These are phyloP conservation scores for Tapirus terrestris DNA, from an alignment of 2,113 vertebrate species.

Conservation along the genomic window DNA sequence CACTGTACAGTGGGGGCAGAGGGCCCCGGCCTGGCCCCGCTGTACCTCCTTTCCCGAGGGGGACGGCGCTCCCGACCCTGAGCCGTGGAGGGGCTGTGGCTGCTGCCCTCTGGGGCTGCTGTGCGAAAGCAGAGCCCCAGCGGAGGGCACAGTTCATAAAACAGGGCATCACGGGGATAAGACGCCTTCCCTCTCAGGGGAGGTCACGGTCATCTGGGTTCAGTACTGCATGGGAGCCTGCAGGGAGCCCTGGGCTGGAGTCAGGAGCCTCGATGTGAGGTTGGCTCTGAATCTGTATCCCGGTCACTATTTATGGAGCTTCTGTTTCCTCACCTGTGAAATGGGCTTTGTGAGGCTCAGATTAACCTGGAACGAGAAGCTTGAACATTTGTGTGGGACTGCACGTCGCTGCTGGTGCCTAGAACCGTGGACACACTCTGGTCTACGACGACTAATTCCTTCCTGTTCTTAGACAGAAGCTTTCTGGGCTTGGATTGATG, in stretches of 20 bases:
- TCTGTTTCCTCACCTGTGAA: neutral
- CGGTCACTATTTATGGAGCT: neutral
- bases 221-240: rapidly evolving
- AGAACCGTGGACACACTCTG: rapidly evolving
- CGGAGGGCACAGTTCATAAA: neutral
- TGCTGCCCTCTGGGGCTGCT: too few relatives aligned
- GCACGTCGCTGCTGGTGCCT: neutral
- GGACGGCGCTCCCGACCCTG: neutral
- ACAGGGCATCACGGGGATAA: too few relatives aligned
- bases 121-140: rapidly evolving
- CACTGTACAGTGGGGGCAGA: neutral
- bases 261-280: neutral
- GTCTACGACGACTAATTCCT: neutral
- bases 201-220: neutral
- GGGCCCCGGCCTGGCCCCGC: neutral
- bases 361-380: too few relatives aligned
- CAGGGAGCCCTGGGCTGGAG: neutral
- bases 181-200: rapidly evolving
- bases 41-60: neutral
- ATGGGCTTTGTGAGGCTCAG: neutral
- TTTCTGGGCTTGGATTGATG: rapidly evolving
- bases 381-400: neutral
- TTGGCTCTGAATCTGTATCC: rapidly evolving
- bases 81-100: neutral
- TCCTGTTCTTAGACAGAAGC: neutral